phyloP scores from a whole-genome alignment of 92 coral and sea anemone genomes.

The Porites divaricata region DNA sequence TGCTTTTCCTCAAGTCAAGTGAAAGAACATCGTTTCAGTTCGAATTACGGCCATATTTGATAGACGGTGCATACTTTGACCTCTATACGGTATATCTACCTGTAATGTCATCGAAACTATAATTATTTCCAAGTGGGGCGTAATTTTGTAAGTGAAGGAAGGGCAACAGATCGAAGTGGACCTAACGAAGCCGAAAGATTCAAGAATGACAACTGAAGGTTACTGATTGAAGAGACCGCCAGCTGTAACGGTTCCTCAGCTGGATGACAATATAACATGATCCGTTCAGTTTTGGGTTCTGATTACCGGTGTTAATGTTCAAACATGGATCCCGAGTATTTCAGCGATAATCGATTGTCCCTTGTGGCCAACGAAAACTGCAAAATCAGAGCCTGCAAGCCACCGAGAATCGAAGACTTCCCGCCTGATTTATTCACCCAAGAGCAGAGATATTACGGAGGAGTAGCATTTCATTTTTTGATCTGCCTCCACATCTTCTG shows the following conservation, averaged over 20 bases:
- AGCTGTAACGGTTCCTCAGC: background rate
- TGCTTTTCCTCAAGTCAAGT: background rate
- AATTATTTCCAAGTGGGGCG: background rate
- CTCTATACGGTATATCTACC: background rate
- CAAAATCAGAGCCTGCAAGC: constrained; percentile 61
- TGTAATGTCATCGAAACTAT: background rate
- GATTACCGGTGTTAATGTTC: background rate
- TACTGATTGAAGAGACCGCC: background rate
- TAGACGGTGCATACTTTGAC: background rate
- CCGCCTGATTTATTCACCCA: constrained; percentile 87
- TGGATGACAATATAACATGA: background rate
- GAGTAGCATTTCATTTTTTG: constrained; percentile 75
- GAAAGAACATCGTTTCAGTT: background rate
- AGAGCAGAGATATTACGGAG: constrained; percentile 91
- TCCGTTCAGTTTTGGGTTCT: background rate
- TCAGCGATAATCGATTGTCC: constrained; percentile 17
- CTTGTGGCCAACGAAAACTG: constrained; percentile 44
- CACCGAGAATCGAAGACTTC: constrained; percentile 84
- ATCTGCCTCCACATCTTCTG: constrained; percentile 92
- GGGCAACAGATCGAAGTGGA: background rate
- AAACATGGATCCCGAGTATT: constrained; percentile 32
- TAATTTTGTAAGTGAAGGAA: background rate
- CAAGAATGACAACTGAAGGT: background rate
- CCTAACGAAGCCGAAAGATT: background rate
- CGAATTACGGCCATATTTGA: too few species aligned